Evolutionary conservation across 2,888 invertebrate species (phyloP), one percentile per base, ranked within the genome.

Genomic region (Aquatica leii): DNA sequence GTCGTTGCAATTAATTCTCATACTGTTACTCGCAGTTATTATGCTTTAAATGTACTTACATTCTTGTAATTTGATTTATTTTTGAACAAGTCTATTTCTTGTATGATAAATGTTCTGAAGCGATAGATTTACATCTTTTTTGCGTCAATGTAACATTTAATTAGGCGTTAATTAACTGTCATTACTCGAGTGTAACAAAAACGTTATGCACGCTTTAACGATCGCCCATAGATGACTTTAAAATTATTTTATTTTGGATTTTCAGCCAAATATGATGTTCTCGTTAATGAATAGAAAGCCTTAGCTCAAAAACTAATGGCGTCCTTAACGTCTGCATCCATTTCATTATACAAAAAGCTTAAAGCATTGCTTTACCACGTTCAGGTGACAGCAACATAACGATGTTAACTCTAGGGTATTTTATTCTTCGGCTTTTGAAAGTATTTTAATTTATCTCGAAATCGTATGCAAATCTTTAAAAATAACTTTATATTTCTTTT

Each of bases 341-440:
- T 59, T 59, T 63, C 52, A 63, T 59, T 62, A 55, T 51, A 56
- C 46, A 41, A 40, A 61, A 61, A 61, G 56, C 56, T 51, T 31
- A 21, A 62, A 62, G 49, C 56, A 43, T 43, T 21, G 41, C 51
- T 49, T 50, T 46, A 55, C 37, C 40, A 40, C 15, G 50, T 43
- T 50, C 56, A 54, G 34, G 46, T 56, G 41, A 50, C 52, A 54
- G 20, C 17, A 48, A 18, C 48, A 21, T 59, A 54, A 61, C 60
- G 60, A 50, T 49, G 43, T 61, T 54, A 49, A 55, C 50, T 48
- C 21, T 40, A 40, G 12, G 41, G n/a, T 50, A 40, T 50, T 41
- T 54, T 50, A 51, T 51, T 43, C 46, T 52, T 52, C 41, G 17
- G 6, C 41, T 43, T 43, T 43, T 17, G 12, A 35, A 17, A 11